Evolutionary conservation across 2,888 invertebrate species (phyloP), one percentile per base, ranked within the genome.

Genomic region (Drosophila barbarae): DNA sequence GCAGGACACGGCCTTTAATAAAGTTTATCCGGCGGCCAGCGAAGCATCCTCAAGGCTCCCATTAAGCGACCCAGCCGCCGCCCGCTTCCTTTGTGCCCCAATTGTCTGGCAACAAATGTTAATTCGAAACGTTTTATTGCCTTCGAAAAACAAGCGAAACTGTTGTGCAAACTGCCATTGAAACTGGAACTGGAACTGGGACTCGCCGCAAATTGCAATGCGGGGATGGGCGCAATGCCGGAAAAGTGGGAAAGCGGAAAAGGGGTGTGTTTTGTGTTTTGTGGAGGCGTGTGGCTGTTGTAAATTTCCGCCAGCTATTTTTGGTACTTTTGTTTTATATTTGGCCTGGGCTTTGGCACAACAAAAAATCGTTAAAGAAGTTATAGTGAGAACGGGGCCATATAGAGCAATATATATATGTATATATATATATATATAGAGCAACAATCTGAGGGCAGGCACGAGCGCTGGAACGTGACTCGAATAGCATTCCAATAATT

Each of bases 401-500:
- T 59, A 58, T 21, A 41, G 39, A 18, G 13, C 5, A 1, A 15
- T 12, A n/a, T 13, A 13, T 41, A 39, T 39, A 12, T 21, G 34
- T 34, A 35, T 34, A 13, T 35, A n/a, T 8, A n/a, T n/a, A 9
- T 41, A 41, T 41, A 13, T 28, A 50, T 34, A 35, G 39, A 35
- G 39, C 51, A 41, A 61, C 41, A 64, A 64, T 64, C 34, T 15
- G 21, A 15, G 34, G 9, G 28, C 15, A 51, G 18, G 74, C 75
- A 79, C 76, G 59, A 44, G 79, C 71, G 73, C 71, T 51, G 67
- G 34, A 72, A 82, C 83, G 84, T 84, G 81, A 84, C 84, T 74
- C 56, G 75, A 82, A 84, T 84, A 64, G 67, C 53, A 73, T 73
- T 71, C 55, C 71, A 73, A 82, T 82, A 79, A 82, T 84, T 82